Percentiles rank a stretch among this genome's conserved stretches.
Conservation (phyloP, 2,888 invertebrate species). For the Mythimna loreyi region DNA sequence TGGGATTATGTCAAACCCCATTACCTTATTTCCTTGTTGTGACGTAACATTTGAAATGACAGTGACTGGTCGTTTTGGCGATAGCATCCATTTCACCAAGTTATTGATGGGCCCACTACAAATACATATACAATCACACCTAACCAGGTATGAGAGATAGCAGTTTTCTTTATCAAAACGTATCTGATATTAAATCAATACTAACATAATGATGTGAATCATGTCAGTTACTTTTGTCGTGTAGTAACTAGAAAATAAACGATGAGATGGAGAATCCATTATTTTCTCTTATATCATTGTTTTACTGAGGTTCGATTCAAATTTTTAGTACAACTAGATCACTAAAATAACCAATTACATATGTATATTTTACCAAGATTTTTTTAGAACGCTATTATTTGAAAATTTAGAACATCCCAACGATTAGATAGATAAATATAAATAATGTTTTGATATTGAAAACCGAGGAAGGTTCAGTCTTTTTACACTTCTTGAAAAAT, state of each 20-base stretch:
- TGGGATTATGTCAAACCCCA: slow-evolving; percentile 8
- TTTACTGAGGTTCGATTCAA: not conserved
- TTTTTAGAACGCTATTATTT: not conserved
- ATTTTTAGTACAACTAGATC: not conserved
- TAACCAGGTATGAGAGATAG: slow-evolving; percentile 38
- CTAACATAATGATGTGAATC: slow-evolving; percentile 37
- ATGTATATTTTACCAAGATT: not conserved
- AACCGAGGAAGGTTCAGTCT: too few relatives aligned
- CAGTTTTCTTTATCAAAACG: slow-evolving; percentile 50
- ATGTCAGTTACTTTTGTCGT: slow-evolving; percentile 21
- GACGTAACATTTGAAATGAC: slow-evolving; percentile 31
- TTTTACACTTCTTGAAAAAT: too few relatives aligned
- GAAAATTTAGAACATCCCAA: not conserved
- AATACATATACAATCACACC: slow-evolving; percentile 42
- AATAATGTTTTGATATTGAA: too few relatives aligned
- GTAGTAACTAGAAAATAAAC: slow-evolving; percentile 15
- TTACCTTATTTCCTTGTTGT: slow-evolving; percentile 26
- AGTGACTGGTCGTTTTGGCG: slow-evolving; percentile 32
- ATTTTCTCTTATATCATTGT: not conserved
- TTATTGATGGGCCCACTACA: slow-evolving; percentile 45
- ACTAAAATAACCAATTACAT: too few relatives aligned
- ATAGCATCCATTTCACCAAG: slow-evolving; percentile 29
- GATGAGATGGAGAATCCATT: not conserved
- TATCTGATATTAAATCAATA: slow-evolving; percentile 54
- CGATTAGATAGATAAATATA: too few relatives aligned